Evolutionary conservation across 2,888 invertebrate species (phyloP), one percentile per base, ranked within the genome.

Genomic region (Chalcis sispes): DNA sequence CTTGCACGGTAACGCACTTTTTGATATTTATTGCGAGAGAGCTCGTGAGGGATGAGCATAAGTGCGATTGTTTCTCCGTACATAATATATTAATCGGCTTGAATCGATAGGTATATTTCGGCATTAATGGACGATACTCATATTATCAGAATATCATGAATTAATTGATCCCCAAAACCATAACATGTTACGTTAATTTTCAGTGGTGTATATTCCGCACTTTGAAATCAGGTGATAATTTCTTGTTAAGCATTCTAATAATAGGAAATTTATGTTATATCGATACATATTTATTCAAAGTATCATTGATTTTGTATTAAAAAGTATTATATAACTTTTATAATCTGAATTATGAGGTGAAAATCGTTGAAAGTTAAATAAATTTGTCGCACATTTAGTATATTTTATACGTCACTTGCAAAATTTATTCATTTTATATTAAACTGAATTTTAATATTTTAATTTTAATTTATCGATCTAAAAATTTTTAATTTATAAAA

Each of bases 11-110:
- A 20, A 52, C 20, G 70, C 70, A 61, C 18, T 42, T 42, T 70
- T 70, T 29, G 59, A 71, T 71, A 71, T 71, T 71, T 61, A 71
- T 71, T 42, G 61, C 61, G 13, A 36, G 27, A 8, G 54, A 40
- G 42, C 7, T n/a, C 46, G 20, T 0, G 7, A 18, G 20, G 36
- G 8, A 58, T 4, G 1, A 25, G 46, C 1, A 7, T 15, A 36
- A 18, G 20, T 13, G 29, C n/a, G 20, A 2, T 7, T 18, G 25
- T 18, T 0, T 4, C 20, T 0, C n/a, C 18, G 54, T 52, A n/a
- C 4, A 25, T 10, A 3, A 0, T 10, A 27, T 2, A 15, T 27
- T 2, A n/a, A 40, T 20, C 61, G 15, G 25, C 27, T n/a, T n/a
- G n/a, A n/a, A n/a, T n/a, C n/a, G n/a, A n/a, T n/a, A n/a, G n/a